These are phyloP conservation scores for Odiellus spinosus DNA, from an alignment of 2,888 invertebrate genomes.

Conservation along the genomic window DNA sequence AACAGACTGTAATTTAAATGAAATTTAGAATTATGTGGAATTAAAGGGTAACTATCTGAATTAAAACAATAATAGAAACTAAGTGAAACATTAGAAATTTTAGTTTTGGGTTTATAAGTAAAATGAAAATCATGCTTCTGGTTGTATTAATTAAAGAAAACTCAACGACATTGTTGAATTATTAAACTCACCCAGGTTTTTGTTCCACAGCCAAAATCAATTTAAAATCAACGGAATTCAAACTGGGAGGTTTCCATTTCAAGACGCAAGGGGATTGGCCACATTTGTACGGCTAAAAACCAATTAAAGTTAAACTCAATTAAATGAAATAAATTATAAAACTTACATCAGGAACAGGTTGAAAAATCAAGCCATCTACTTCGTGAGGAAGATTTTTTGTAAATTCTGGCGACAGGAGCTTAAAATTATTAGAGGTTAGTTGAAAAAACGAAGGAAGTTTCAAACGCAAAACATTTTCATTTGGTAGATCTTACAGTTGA, in stretches of 20 bases:
- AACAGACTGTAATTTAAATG: no score
- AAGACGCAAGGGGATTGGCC: conserved; percentile 70
- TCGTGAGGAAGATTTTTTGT: conserved; percentile 71
- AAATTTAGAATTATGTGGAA: no score
- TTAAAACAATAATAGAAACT: no score
- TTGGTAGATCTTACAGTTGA: conserved; percentile 24
- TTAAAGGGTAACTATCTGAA: no score
- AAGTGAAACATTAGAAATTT: no score
- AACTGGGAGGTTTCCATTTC: conserved; percentile 90
- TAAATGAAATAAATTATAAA: background rate
- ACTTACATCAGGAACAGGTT: conserved; percentile 64
- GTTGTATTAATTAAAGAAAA: background rate
- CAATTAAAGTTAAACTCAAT: background rate
- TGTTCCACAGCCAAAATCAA: conserved; percentile 58
- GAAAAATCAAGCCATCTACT: conserved; percentile 95
- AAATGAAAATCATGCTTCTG: no score
- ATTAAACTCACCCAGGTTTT: conserved; percentile 49
- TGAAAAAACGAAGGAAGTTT: background rate
- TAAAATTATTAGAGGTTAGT: conserved; percentile 12
- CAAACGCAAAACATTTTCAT: background rate
- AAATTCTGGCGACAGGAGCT: conserved; percentile 58
- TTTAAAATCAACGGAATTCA: conserved; percentile 92
- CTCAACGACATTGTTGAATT: background rate
- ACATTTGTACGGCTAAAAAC: conserved; percentile 54
- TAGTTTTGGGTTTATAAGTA: no score